phyloP scores from a whole-genome alignment of 2,113 vertebrate genomes.

The Chaetorhynchus papuensis region DNA sequence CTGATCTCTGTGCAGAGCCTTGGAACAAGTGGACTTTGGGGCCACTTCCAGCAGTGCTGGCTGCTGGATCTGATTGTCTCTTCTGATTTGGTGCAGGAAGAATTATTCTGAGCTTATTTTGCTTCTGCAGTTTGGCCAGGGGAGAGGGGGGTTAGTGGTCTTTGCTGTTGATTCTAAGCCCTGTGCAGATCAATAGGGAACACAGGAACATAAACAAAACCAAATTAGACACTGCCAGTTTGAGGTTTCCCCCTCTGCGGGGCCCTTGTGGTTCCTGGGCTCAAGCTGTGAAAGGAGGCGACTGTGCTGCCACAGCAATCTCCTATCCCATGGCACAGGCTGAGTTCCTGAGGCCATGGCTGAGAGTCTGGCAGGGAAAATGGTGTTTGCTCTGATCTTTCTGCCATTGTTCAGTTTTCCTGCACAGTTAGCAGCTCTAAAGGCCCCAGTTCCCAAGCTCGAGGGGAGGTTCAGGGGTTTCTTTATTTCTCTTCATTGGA shows the following conservation, averaged over 20 bases:
- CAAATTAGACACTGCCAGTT: conserved; percentile 51
- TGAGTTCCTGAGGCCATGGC: background rate
- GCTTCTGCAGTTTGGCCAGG: background rate
- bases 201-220: conserved; percentile 46
- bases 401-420: background rate
- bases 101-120: background rate
- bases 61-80: background rate
- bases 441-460: background rate
- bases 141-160: background rate
- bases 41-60: background rate
- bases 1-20: background rate
- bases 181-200: conserved; percentile 17
- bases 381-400: background rate
- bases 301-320: conserved; percentile 38
- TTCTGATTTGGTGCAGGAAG: background rate
- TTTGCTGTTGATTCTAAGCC: conserved; percentile 18
- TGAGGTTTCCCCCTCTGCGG: conserved; percentile 43
- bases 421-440: background rate
- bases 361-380: background rate
- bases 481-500: background rate
- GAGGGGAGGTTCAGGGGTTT: background rate
- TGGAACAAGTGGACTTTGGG: background rate
- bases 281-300: conserved; percentile 35
- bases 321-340: background rate
- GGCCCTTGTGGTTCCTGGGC: conserved; percentile 54